Percentiles rank a stretch among this genome's conserved stretches.
These are phyloP conservation scores for Arbacia lixula DNA, from an alignment of 53 echinoderm and acorn worm genomes.

Conservation along the genomic window DNA sequence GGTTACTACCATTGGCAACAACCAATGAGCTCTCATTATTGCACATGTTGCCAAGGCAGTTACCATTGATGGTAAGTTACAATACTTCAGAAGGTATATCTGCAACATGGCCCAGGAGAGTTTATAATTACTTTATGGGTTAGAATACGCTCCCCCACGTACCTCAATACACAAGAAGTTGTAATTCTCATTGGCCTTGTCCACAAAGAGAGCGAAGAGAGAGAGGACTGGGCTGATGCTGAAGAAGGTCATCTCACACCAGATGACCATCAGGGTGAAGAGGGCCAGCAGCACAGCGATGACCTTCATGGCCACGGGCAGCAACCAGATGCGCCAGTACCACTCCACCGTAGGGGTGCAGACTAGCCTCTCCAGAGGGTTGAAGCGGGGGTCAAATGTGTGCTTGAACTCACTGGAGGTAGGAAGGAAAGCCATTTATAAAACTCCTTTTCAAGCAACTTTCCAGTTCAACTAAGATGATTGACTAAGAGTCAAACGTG, in stretches of 20 bases:
- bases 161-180: conserved; percentile 97
- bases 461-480: background rate
- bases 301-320: conserved; percentile 80
- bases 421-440: background rate
- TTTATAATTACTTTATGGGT: no score
- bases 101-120: no score
- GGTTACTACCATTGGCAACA: no score
- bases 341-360: conserved; percentile 94
- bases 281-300: conserved; percentile 70
- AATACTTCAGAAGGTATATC: no score
- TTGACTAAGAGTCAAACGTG: no score
- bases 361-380: conserved; percentile 67
- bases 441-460: background rate
- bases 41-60: no score
- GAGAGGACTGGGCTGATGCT: conserved; percentile 88
- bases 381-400: conserved; percentile 85
- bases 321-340: conserved; percentile 92
- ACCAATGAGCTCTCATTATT: no score
- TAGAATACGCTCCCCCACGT: no score
- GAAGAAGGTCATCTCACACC: conserved; percentile 99
- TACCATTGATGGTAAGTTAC: no score
- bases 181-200: conserved; percentile 80
- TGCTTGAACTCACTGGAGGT: conserved; percentile 78
- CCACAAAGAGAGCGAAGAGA: conserved; percentile 87
- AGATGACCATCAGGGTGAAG: conserved; percentile 93